Percentiles rank a stretch among this genome's conserved stretches.
phyloP scores from a whole-genome alignment of 2,113 vertebrate species.

The Psophia crepitans region DNA sequence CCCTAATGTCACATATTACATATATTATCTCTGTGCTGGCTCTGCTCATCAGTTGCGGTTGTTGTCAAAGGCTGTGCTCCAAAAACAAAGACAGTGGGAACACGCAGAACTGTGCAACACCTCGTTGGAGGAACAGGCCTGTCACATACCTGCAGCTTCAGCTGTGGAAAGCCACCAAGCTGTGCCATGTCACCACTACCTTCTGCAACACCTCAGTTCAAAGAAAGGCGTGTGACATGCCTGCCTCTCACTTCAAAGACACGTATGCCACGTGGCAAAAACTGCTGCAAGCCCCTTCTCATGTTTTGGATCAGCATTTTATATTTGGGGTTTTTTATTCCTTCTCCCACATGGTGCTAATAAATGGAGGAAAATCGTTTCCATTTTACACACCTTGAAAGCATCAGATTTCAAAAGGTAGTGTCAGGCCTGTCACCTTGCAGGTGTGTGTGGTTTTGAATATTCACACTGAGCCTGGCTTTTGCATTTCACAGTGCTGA shows the following conservation, averaged over 20 bases:
- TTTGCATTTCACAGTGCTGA: not conserved
- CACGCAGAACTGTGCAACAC: not conserved
- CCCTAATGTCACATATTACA: conserved; percentile 10
- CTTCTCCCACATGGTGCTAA: conserved; percentile 25
- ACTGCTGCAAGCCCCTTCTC: conserved; percentile 19
- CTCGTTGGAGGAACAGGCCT: not conserved
- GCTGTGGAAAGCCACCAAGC: conserved; percentile 58
- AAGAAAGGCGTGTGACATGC: conserved; percentile 51
- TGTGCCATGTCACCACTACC: conserved; percentile 49
- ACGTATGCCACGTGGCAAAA: not conserved
- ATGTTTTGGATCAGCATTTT: conserved; percentile 58
- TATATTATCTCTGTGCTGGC: not conserved
- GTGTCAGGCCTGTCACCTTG: not conserved
- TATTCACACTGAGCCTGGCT: conserved; percentile 4
- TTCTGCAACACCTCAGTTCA: conserved; percentile 57
- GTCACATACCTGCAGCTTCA: conserved; percentile 39
- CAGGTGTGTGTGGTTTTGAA: not conserved
- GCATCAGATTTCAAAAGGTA: conserved; percentile 4
- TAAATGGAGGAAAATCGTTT: conserved; percentile 47
- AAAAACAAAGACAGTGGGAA: conserved; percentile 10
- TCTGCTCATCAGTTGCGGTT: conserved; percentile 15
- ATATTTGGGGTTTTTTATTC: not conserved
- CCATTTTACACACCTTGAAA: conserved; percentile 30
- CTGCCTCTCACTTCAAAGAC: conserved; percentile 66
- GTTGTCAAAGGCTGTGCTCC: conserved; percentile 25